Evolutionary conservation across 2,797 vertebrate genomes (phyloP).

Genomic region (Aplochiton taeniatus): DNA sequence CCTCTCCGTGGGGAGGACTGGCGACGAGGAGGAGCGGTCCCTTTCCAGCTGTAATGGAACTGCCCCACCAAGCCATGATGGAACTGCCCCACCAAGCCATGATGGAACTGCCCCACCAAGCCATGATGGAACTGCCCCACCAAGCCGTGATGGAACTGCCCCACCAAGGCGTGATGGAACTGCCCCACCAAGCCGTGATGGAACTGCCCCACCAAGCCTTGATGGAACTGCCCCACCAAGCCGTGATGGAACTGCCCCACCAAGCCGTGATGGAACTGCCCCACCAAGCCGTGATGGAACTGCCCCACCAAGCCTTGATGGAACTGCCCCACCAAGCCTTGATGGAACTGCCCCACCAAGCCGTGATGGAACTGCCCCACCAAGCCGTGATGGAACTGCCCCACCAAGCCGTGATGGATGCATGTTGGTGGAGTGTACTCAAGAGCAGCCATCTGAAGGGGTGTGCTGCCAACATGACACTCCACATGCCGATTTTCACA

Average conservation of each 20-base stretch:
- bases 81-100: background rate
- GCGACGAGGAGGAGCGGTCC: constrained; percentile 30
- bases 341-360: background rate
- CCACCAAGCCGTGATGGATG: background rate
- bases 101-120: constrained; percentile 1
- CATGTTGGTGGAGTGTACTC: background rate
- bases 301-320: background rate
- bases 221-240: no score
- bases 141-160: constrained; percentile 12
- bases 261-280: background rate
- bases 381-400: constrained; percentile 12
- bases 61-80: background rate
- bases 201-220: background rate
- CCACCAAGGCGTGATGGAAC: background rate
- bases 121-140: no score
- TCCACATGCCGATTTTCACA: background rate
- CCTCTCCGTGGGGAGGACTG: constrained; percentile 42
- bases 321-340: no score
- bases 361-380: no score
- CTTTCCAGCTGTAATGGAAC: constrained; percentile 20
- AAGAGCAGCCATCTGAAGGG: background rate
- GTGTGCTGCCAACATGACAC: background rate
- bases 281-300: constrained; percentile 18
- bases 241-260: background rate
- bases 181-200: constrained; percentile 23